Base-by-base conservation (phyloP, 2,797 vertebrate genomes). In the Anabas testudineus region DNA sequence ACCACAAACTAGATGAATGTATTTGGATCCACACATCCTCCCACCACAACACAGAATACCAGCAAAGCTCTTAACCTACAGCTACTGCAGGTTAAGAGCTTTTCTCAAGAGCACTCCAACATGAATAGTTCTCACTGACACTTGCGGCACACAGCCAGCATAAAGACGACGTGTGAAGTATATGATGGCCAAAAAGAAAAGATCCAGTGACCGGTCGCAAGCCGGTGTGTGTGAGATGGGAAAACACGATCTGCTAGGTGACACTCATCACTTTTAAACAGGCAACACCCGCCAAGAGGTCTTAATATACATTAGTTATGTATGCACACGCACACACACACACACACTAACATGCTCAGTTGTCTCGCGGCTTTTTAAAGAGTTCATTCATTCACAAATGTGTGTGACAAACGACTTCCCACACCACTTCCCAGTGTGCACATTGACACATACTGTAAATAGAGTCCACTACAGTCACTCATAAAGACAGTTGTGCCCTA, bases 321-420 rank as follows among this genome's bases (percentile, higher is more conserved):
- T 32, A 39, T 34, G 19, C 56, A 36, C 36, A 10, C 51, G 51
- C 7, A 42, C 22, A 42, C 19, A 16, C 43, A 30, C 19, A 60
- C 28, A 55, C 53, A 26, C 26, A 43, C n/a, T 48, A 26, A 39
- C 32, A 19, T 18, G 18, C 36, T 36, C 28, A 48, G 21, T 48
- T 60, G 42, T 16, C 47, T 64, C 21, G 46, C 9, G 5, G 43
- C 70, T 74, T 76, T 84, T 68, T 60, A 62, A 80, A 72, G 45
- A 59, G 48, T 60, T 74, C 34, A 69, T 72, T 89, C 76, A 86
- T 86, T 84, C 71, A 72, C 45, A 84, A 76, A 80, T 14, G 43
- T 53, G 56, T 72, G 62, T 73, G 74, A 78, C 66, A 32, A 72
- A 77, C 36, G 14, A 56, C 76, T 47, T 73, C 51, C 66, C 66